These are phyloP conservation scores for Caerostris extrusa DNA, from an alignment of 1,140 invertebrate genomes.

Conservation along the genomic window DNA sequence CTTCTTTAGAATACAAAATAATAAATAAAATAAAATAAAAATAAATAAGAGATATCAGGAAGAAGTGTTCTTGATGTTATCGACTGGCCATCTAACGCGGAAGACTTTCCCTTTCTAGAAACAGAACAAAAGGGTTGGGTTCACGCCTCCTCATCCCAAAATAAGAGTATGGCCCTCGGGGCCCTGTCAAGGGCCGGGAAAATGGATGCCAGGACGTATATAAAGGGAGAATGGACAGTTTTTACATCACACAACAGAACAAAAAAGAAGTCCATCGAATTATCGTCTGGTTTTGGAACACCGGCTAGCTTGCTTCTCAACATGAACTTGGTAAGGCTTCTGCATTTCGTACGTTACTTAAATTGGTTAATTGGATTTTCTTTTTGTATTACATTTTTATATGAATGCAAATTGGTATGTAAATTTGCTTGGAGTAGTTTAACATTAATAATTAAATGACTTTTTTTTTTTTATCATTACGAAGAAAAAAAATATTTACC, in stretches of 20 bases:
- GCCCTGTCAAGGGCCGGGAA: background rate
- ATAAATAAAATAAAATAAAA: background rate
- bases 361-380: too few species aligned
- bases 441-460: too few species aligned
- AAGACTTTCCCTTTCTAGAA: slow-evolving; percentile 29
- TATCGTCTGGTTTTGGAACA: background rate
- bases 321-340: background rate
- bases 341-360: too few species aligned
- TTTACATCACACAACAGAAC: background rate
- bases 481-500: too few species aligned
- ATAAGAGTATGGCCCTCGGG: background rate
- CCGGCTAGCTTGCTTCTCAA: background rate
- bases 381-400: too few species aligned
- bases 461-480: too few species aligned
- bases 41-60: background rate
- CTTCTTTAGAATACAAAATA: background rate
- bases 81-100: background rate
- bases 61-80: background rate
- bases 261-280: background rate
- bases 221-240: background rate
- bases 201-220: background rate
- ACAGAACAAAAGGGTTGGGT: slow-evolving; percentile 15
- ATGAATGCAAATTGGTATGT: too few species aligned
- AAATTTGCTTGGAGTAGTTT: too few species aligned
- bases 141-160: background rate